Conservation (phyloP, 2,113 vertebrate species). For the Corythoichthys haematopterus region DNA sequence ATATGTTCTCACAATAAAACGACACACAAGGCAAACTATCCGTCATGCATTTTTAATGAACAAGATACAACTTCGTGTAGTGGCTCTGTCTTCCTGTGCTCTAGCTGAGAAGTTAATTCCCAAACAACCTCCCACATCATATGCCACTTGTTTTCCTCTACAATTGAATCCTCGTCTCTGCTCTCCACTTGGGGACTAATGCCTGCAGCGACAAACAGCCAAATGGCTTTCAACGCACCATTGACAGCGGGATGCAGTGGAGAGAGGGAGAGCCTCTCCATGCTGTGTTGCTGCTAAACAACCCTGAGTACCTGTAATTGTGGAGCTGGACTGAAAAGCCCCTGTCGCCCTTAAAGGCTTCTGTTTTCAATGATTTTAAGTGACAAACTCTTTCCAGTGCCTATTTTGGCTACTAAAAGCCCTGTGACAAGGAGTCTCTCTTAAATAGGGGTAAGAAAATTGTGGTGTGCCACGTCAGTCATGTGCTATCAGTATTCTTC, state of each 20-base stretch:
- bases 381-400: constrained; percentile 73
- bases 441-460: constrained; percentile 41
- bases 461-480: constrained; percentile 29
- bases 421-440: constrained; percentile 50
- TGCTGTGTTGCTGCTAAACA: constrained; percentile 83
- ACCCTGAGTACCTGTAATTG: constrained; percentile 91
- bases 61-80: constrained; percentile 44
- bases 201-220: constrained; percentile 82
- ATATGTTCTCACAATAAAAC: constrained; percentile 36
- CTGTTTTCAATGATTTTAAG: constrained; percentile 87
- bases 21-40: constrained; percentile 44
- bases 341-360: constrained; percentile 78
- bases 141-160: constrained; percentile 66
- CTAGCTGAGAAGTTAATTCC: constrained; percentile 54
- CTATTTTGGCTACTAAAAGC: constrained; percentile 56
- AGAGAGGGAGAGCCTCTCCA: constrained; percentile 70
- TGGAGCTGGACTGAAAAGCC: constrained; percentile 81
- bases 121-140: constrained; percentile 39
- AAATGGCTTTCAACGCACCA: constrained; percentile 91
- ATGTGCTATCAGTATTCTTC: constrained; percentile 30
- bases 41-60: constrained; percentile 62
- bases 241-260: constrained; percentile 77
- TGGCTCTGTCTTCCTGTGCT: constrained; percentile 49
- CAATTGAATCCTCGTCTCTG: constrained; percentile 86
- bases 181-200: constrained; percentile 83